Conservation (phyloP, 2,888 invertebrate genomes). For the Ectemnius cavifrons region DNA sequence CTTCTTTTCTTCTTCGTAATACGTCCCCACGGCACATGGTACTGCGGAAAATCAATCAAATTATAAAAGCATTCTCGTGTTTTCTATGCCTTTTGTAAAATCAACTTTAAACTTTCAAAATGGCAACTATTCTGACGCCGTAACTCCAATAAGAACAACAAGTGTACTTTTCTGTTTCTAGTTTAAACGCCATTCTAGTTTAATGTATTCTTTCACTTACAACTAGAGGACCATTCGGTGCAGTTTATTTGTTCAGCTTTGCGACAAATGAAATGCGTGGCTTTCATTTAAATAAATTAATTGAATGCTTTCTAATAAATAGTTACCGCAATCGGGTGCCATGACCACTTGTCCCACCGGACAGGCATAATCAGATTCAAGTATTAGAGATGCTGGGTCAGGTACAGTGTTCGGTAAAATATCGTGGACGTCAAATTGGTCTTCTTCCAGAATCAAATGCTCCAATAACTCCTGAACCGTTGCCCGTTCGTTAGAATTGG, state of each 20-base stretch:
- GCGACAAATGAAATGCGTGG: neutral
- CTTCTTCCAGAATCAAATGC: conserved; percentile 94
- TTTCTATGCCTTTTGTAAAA: no score
- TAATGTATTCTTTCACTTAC: no score
- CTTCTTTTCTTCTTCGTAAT: conserved; percentile 86
- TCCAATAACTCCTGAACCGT: conserved; percentile 91
- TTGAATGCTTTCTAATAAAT: neutral
- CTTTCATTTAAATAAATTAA: neutral
- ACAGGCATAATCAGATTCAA: conserved; percentile 96
- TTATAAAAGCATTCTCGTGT: neutral
- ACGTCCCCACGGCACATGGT: conserved; percentile 95
- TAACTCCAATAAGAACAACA: no score
- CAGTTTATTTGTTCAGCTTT: no score
- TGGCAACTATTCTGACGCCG: no score
- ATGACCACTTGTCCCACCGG: conserved; percentile 95
- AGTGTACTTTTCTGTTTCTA: no score
- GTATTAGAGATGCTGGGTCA: conserved; percentile 91
- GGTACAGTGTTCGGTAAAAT: conserved; percentile 96
- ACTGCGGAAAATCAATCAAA: conserved; percentile 79
- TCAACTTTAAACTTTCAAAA: no score
- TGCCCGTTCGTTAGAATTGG: conserved; percentile 92
- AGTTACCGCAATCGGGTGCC: conserved; percentile 93
- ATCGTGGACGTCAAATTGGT: conserved; percentile 95
- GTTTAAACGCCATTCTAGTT: no score
- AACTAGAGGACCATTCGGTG: no score